These are phyloP conservation scores for Manis javanica DNA, from an alignment of 2,797 vertebrate species.

Conservation along the genomic window DNA sequence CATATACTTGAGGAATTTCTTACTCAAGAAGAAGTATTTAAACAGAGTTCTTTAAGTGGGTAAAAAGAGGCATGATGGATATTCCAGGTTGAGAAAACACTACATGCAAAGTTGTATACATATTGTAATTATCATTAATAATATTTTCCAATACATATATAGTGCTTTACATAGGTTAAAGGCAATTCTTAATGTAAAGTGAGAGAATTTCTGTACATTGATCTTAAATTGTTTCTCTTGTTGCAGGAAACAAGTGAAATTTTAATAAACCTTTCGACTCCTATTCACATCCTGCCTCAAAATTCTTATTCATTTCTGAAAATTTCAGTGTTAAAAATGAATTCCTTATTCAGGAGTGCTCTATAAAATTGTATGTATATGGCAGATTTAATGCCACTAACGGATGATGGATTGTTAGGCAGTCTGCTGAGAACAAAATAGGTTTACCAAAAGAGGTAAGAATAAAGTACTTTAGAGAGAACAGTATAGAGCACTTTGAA, in stretches of 20 bases:
- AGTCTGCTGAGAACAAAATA: background rate
- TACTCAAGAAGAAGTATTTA: background rate
- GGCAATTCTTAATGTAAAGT: background rate
- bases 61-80: background rate
- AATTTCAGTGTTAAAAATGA: conserved; percentile 10
- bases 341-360: background rate
- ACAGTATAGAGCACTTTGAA: background rate
- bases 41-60: background rate
- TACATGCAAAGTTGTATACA: background rate
- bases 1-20: background rate
- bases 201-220: background rate
- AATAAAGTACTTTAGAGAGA: background rate
- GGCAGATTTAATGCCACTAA: background rate
- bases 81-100: background rate
- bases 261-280: background rate
- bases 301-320: background rate
- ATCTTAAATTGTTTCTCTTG: background rate
- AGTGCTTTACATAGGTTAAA: background rate
- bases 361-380: background rate
- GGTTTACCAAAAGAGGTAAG: background rate
- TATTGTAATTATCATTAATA: background rate
- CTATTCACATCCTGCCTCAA: background rate
- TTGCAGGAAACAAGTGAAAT: background rate
- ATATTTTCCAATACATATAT: background rate
- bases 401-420: background rate